Conservation (phyloP, 2,113 vertebrate species). For the Siniperca knerii region DNA sequence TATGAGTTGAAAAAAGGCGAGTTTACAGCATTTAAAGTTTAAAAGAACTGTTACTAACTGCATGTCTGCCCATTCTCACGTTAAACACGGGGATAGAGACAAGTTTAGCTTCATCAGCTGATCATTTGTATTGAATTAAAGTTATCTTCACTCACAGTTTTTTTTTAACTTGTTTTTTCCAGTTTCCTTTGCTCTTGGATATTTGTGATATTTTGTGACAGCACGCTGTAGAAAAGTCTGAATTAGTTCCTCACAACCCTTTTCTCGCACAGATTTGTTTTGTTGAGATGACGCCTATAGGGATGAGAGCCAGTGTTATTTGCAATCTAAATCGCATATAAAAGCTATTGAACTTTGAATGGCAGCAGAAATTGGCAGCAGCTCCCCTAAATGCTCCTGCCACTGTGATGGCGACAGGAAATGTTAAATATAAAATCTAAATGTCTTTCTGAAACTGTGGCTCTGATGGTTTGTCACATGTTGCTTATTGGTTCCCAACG, state of each 20-base stretch:
- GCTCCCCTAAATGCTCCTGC: conserved; percentile 29
- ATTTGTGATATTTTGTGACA: not conserved
- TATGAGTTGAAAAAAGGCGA: not conserved
- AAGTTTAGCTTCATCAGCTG: not conserved
- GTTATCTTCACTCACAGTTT: not conserved
- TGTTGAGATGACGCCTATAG: conserved; percentile 20
- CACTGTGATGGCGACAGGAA: conserved; percentile 7
- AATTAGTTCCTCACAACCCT: not conserved
- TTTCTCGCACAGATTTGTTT: not conserved
- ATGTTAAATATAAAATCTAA: conserved; percentile 33
- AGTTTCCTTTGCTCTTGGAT: too few relatives aligned
- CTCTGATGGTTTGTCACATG: conserved; percentile 22
- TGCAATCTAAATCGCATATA: conserved; percentile 34
- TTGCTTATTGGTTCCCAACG: conserved; percentile 25
- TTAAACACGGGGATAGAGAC: not conserved
- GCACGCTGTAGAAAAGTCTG: not conserved
- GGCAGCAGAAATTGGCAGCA: conserved; percentile 12
- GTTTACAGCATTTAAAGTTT: not conserved
- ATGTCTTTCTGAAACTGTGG: not conserved
- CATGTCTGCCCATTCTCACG: not conserved
- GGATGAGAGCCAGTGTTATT: conserved; percentile 22
- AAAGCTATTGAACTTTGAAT: conserved; percentile 15
- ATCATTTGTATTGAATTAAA: not conserved
- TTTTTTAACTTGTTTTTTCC: not conserved
- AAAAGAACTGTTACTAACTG: too few relatives aligned